phyloP scores from a whole-genome alignment of 2,888 invertebrate genomes.

The Abrostola tripartita region DNA sequence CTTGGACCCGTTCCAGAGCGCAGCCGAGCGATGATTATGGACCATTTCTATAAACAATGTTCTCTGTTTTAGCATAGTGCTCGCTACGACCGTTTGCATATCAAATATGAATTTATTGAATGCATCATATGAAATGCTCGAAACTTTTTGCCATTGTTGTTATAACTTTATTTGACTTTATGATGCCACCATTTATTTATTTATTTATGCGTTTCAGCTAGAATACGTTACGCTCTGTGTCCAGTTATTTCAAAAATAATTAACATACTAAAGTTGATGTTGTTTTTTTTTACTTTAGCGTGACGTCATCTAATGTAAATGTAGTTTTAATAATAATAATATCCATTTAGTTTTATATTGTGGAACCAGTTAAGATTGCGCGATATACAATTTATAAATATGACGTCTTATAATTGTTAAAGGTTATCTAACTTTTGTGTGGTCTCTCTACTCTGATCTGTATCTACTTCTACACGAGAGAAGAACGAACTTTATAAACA shows the following conservation, averaged over 20 bases:
- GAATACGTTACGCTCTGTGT: slow-evolving; percentile 10
- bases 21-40: slow-evolving; percentile 17
- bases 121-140: neutral
- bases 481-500: neutral
- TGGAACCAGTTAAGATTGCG: slow-evolving; percentile 26
- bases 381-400: slow-evolving; percentile 20
- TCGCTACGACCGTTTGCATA: slow-evolving; percentile 10
- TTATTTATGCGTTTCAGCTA: slow-evolving; percentile 15
- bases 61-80: slow-evolving; percentile 24
- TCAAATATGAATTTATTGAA: slow-evolving; percentile 26
- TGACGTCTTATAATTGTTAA: slow-evolving; percentile 29
- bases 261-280: slow-evolving; percentile 4
- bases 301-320: slow-evolving; percentile 18
- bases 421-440: slow-evolving; percentile 40
- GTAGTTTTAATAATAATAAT: too few relatives aligned
- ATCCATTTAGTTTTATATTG: too few relatives aligned
- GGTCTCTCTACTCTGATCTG: too few relatives aligned
- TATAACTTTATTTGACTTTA: slow-evolving; percentile 17
- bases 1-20: slow-evolving; percentile 65
- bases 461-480: neutral
- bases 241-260: slow-evolving; percentile 13
- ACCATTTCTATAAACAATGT: slow-evolving; percentile 37
- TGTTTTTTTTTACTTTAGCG: slow-evolving; percentile 8
- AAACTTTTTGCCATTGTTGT: slow-evolving; percentile 3
- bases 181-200: slow-evolving; percentile 11